A percentile compares a stretch with the other conserved stretches of the same genome.
Evolutionary conservation across 2,888 invertebrate genomes (phyloP).

Genomic region (Neocrepidodera transversa): DNA sequence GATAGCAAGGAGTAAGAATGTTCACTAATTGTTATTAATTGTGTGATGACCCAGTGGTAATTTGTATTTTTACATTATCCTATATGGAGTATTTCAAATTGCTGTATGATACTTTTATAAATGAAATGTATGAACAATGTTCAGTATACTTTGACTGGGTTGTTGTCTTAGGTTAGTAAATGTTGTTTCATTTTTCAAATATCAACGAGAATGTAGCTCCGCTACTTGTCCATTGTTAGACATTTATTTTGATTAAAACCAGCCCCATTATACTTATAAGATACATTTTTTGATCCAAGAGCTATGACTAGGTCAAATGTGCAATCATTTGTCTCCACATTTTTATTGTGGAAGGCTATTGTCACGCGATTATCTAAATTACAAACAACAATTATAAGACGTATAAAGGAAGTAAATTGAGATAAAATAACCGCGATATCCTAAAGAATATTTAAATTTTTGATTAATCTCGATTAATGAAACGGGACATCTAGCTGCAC

Average conservation of each 20-base stretch:
- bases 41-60: conserved; percentile 50
- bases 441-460: too few relatives aligned
- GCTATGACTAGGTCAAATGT: neutral
- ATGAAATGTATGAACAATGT: conserved; percentile 41
- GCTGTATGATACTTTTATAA: conserved; percentile 46
- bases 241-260: conserved; percentile 29
- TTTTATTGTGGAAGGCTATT: too few relatives aligned
- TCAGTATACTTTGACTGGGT: conserved; percentile 45
- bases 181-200: conserved; percentile 55
- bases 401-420: too few relatives aligned
- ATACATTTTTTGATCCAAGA: conserved; percentile 1
- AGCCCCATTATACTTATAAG: conserved; percentile 18
- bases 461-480: too few relatives aligned
- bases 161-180: conserved; percentile 54
- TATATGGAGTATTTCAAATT: conserved; percentile 44
- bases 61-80: conserved; percentile 57
- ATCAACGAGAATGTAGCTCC: conserved; percentile 45
- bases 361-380: too few relatives aligned
- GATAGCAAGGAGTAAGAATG: conserved; percentile 37
- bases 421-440: too few relatives aligned
- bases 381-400: too few relatives aligned
- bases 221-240: conserved; percentile 45
- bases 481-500: too few relatives aligned
- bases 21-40: conserved; percentile 39
- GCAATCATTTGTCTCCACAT: too few relatives aligned